These are phyloP conservation scores for Saguinus midas DNA, from an alignment of 2,113 vertebrate species.

Conservation along the genomic window DNA sequence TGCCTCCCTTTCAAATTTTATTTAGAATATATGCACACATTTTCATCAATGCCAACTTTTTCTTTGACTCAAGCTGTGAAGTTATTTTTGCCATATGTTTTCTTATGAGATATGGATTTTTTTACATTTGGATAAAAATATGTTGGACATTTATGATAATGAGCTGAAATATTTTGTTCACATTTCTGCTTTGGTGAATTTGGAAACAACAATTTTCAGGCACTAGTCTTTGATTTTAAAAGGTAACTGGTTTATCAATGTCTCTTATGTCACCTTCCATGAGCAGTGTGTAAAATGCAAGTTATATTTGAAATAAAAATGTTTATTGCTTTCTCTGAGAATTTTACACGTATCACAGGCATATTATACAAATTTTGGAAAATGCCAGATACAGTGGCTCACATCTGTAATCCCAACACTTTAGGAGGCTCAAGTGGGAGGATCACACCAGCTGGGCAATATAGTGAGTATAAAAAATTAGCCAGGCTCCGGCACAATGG, in stretches of 20 bases:
- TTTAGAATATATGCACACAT: neutral
- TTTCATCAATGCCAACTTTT: slow-evolving; percentile 21
- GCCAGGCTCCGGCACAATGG: too few relatives aligned
- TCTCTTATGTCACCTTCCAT: neutral
- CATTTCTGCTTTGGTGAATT: neutral
- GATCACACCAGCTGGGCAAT: too few relatives aligned
- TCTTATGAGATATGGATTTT: neutral
- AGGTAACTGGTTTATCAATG: neutral
- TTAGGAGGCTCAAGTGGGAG: too few relatives aligned
- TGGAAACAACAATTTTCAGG: neutral
- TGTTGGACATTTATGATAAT: neutral
- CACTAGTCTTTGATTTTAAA: neutral
- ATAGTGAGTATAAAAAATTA: too few relatives aligned
- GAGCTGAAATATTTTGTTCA: neutral
- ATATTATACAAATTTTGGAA: neutral
- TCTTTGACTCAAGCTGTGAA: neutral
- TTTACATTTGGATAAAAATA: neutral
- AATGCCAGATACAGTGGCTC: too few relatives aligned
- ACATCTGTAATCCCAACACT: too few relatives aligned
- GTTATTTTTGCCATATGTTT: neutral
- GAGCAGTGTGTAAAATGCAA: neutral
- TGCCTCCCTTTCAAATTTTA: neutral
- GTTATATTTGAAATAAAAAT: neutral
- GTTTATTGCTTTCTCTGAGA: neutral
- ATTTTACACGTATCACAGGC: neutral